These are phyloP conservation scores for Alca torda DNA, from an alignment of 2,797 vertebrate species.

Conservation along the genomic window DNA sequence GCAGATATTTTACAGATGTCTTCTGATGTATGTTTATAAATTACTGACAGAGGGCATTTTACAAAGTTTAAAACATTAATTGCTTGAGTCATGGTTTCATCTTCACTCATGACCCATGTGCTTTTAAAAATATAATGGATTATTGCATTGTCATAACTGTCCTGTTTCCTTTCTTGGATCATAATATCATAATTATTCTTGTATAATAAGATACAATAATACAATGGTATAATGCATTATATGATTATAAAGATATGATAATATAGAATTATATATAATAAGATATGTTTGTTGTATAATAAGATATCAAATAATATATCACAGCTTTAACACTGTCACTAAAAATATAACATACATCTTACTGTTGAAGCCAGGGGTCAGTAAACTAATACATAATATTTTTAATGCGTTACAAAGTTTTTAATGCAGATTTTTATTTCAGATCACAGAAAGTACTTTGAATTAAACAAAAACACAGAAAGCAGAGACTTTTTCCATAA, in stretches of 20 bases:
- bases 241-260: not conserved
- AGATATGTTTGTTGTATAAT: not conserved
- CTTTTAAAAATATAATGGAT: not conserved
- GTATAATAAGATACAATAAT: not conserved
- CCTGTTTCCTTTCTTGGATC: not conserved
- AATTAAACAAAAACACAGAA: conserved; percentile 18
- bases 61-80: not conserved
- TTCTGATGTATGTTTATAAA: not conserved
- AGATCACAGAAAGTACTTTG: not conserved
- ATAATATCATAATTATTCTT: not conserved
- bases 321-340: not conserved
- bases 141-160: not conserved
- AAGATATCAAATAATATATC: not conserved
- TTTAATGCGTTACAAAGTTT: not conserved
- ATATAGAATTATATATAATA: not conserved
- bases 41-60: not conserved
- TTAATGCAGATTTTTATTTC: not conserved
- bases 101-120: not conserved
- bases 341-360: not conserved
- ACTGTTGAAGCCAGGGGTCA: not conserved
- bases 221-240: not conserved
- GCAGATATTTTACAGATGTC: not conserved
- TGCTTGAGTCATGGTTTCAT: not conserved
- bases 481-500: not conserved
- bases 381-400: not conserved